Conservation (phyloP, 2,888 invertebrate genomes). For the Pyrrhia umbra region DNA sequence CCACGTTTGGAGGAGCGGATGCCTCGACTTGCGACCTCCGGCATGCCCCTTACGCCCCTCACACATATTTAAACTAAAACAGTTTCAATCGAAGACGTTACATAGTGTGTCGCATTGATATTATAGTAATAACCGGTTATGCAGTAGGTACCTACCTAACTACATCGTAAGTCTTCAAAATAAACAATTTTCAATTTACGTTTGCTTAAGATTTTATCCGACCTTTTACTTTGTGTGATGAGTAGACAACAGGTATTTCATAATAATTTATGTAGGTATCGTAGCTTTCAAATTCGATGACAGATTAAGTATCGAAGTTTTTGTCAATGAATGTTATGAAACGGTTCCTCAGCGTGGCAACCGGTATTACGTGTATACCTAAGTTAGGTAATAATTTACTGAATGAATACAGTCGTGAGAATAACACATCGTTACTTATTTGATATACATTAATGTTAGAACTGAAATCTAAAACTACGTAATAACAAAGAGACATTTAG, state of each 20-base stretch:
- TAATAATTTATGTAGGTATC: conserved; percentile 38
- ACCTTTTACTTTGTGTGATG: conserved; percentile 8
- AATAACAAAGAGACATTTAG: neutral
- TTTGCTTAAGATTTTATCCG: neutral
- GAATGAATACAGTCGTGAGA: conserved; percentile 73
- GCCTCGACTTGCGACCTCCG: conserved; percentile 85
- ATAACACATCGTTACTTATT: conserved; percentile 49
- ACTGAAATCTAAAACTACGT: neutral
- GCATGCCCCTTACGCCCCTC: conserved; percentile 74
- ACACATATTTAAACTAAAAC: conserved; percentile 67
- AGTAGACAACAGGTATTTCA: too few relatives aligned
- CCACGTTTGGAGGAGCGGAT: conserved; percentile 87
- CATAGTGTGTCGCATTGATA: conserved; percentile 21
- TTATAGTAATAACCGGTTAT: conserved; percentile 17
- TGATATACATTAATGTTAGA: conserved; percentile 25
- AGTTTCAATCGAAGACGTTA: conserved; percentile 49
- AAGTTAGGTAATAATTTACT: conserved; percentile 70
- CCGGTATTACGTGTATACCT: conserved; percentile 69
- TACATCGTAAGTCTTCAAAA: conserved; percentile 2
- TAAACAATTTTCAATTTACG: conserved; percentile 1
- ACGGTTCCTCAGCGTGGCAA: conserved; percentile 62
- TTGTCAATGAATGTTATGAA: conserved; percentile 77
- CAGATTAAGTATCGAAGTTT: conserved; percentile 57
- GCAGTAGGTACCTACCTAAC: neutral
- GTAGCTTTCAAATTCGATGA: conserved; percentile 50